Base-by-base conservation (phyloP, 2,797 vertebrate species). In the Euthynnus affinis region DNA sequence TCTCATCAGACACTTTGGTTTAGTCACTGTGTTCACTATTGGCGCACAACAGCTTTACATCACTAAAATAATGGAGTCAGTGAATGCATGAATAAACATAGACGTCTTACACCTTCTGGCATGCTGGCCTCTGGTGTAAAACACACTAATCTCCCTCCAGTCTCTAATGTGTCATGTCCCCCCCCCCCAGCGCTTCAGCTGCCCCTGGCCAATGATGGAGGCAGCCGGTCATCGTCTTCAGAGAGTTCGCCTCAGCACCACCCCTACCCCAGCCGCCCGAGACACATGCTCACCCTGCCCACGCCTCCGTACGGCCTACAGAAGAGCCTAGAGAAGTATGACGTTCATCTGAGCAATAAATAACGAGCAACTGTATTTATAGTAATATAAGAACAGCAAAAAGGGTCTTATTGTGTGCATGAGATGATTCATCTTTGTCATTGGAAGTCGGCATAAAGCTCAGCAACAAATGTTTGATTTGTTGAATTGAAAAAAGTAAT, bases 261-360 rank as follows among this genome's bases (percentile, higher is more conserved):
- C 68, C 91, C 94, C 0, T 94, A 94, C 89, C 91, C 95, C 70
- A 93, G 93, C 84, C 96, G 97, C 77, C 97, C 97, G 23, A 94
- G 96, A 80, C 93, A 96, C 87, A 96, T 97, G 94, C 94, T 98
- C 88, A 97, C 95, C 51, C 94, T 98, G 49, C 96, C 96, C 77
- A 96, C 96, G 0, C 93, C 97, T 2, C 92, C 96, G 0, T 96
- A 95, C n/a, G 93, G 95, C 89, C 93, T 96, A 32, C 96, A 95
- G 87, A 97, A 97, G 83, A 98, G 97, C 90, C 91, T 98, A 82
- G 97, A 98, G 91, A 98, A 98, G 97, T 98, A 95, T 5, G 87
- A 49, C 12, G 18, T 17, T 78, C 2, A 17, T 51, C 8, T 69
- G 58, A 78, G 56, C 6, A 22, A 5, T 49, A 27, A 57, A 23